Evolutionary conservation across 2,888 invertebrate species (phyloP), one percentile per base, ranked within the genome.

Genomic region (Pachydiplax longipennis): DNA sequence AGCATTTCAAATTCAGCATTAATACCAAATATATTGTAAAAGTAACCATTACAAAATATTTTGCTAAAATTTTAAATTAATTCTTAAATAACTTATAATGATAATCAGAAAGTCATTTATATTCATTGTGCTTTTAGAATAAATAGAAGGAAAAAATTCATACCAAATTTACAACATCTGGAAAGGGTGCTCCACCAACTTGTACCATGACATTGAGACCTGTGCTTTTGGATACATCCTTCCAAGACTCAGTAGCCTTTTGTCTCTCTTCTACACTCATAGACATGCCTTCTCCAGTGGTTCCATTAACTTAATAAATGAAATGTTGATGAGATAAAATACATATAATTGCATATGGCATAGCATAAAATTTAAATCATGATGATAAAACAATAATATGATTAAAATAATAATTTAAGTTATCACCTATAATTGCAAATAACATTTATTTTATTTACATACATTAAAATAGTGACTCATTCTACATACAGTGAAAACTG

Each of bases 241-340:
- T 93, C 97, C 97, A 97, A 65, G 95, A 95, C 93, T 96, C 96
- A 0, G 96, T 94, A 3, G 96, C 93, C 6, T 93, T 92, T 94
- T 97, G 97, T 87, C 98, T 95, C 93, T 98, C 97, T 0, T 93
- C 93, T 0, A 96, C 94, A 80, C 95, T 96, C 93, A 97, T 94
- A 0, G 95, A 96, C 92, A 96, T 95, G 0, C 97, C 97, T 94
- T 98, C 98, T 0, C 97, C 98, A 44, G 96, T 96, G 0, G 97
- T 97, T 18, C 98, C 97, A 93, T 97, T 97, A 10, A 97, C 97
- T 97, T 73, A 13, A 1, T 31, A 12, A 31, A 73, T 73, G n/a
- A 12, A 73, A 73, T 31, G n/a, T 65, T 4, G 31, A 31, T 0
- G 31, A 73, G 15, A 18, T 53, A 53, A 53, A 53, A 18, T 53